A percentile compares a stretch with the other conserved stretches of the same genome.
phyloP scores from a whole-genome alignment of 1,140 invertebrate genomes.

The Melitaea cinxia region DNA sequence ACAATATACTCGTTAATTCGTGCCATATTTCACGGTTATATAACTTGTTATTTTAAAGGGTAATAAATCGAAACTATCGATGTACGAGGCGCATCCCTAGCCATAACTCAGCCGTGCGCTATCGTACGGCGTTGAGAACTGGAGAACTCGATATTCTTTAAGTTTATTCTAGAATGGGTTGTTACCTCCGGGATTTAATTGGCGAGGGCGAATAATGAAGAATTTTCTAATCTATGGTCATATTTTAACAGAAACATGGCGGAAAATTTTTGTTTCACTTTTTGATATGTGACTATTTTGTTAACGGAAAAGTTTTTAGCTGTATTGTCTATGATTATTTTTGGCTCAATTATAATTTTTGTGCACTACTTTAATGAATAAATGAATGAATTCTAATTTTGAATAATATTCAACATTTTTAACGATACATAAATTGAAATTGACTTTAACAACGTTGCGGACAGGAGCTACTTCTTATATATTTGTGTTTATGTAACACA shows the following conservation, averaged over 20 bases:
- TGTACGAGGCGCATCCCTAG: slow-evolving; percentile 25
- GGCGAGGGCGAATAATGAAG: slow-evolving; percentile 43
- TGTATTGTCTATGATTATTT: too few species aligned
- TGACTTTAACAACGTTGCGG: too few species aligned
- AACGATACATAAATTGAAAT: too few species aligned
- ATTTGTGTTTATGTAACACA: too few species aligned
- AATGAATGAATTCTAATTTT: too few species aligned
- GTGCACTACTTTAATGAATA: too few species aligned
- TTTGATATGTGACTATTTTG: too few species aligned
- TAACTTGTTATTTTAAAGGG: slow-evolving; percentile 1
- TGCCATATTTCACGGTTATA: not conserved
- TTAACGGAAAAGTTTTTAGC: too few species aligned
- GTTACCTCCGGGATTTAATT: slow-evolving; percentile 58
- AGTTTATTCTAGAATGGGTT: slow-evolving; percentile 57
- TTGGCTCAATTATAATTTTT: too few species aligned
- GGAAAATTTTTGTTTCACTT: not conserved
- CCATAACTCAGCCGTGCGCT: slow-evolving; percentile 43
- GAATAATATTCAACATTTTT: too few species aligned
- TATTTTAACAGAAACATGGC: slow-evolving; percentile 27
- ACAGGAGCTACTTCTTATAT: too few species aligned
- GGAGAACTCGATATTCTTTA: slow-evolving; percentile 37
- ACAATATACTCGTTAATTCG: not conserved
- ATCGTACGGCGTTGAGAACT: slow-evolving; percentile 42
- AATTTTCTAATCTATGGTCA: slow-evolving; percentile 30
- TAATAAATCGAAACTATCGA: slow-evolving; percentile 12